A percentile compares a stretch with the other conserved stretches of the same genome.
phyloP scores from a whole-genome alignment of 2,888 invertebrate genomes.

The Spatulosminthurus flaviceps region DNA sequence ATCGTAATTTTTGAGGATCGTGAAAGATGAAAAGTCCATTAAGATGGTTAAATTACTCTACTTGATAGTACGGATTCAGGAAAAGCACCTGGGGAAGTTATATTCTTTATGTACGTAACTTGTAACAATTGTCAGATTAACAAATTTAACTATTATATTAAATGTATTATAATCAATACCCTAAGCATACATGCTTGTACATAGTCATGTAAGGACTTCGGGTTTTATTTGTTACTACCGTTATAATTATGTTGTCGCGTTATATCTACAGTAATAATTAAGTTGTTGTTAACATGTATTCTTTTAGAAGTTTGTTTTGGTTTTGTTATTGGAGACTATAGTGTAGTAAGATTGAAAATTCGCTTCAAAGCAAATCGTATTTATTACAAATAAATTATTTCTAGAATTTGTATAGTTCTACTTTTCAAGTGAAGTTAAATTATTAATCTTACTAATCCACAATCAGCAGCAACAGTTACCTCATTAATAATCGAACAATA shows the following conservation, averaged over 20 bases:
- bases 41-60: too few species aligned
- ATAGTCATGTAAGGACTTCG: neutral
- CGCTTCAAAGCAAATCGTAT: constrained; percentile 1
- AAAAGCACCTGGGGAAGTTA: neutral
- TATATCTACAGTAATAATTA: neutral
- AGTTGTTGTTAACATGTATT: too few species aligned
- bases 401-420: too few species aligned
- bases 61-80: neutral
- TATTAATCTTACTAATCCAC: too few species aligned
- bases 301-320: neutral
- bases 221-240: neutral
- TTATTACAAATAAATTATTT: neutral
- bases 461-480: neutral
- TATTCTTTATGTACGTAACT: neutral
- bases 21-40: too few species aligned
- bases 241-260: too few species aligned
- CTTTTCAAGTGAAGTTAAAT: too few species aligned
- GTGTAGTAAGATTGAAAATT: neutral
- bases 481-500: neutral
- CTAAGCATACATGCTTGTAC: neutral
- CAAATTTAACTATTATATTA: neutral
- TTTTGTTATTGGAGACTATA: neutral
- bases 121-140: neutral
- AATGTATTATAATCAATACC: neutral
- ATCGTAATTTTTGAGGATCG: too few species aligned